phyloP scores from a whole-genome alignment of 2,888 invertebrate genomes.

The Parapristionchus giblindavisi region DNA sequence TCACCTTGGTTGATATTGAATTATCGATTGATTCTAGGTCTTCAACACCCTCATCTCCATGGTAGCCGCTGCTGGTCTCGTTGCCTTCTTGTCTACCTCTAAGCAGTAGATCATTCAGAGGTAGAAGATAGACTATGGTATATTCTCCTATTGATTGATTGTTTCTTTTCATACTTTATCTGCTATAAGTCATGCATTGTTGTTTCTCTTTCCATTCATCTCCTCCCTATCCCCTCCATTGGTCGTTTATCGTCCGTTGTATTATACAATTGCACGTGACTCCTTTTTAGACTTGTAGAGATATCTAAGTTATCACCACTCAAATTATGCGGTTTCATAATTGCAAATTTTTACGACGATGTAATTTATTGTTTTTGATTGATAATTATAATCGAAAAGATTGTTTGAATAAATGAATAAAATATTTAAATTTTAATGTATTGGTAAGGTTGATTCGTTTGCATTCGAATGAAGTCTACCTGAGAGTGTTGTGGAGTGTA shows the following conservation, averaged over 20 bases:
- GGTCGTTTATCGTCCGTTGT: conserved; percentile 1
- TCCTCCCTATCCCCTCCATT: background rate
- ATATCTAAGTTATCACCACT: conserved; percentile 28
- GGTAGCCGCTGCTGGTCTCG: conserved; percentile 85
- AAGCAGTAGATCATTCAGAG: conserved; percentile 70
- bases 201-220: conserved; percentile 17
- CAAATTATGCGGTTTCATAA: conserved; percentile 1
- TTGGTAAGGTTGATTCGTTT: too few relatives aligned
- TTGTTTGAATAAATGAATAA: conserved; percentile 35
- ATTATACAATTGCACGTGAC: conserved; percentile 2
- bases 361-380: conserved; percentile 32
- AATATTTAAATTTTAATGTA: too few relatives aligned
- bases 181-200: background rate
- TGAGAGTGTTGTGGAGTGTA: too few relatives aligned
- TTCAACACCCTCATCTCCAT: conserved; percentile 93
- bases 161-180: background rate
- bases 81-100: conserved; percentile 94
- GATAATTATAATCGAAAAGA: background rate
- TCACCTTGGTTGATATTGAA: background rate
- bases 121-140: background rate
- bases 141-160: conserved; percentile 1
- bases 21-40: conserved; percentile 68
- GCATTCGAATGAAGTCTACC: too few relatives aligned
- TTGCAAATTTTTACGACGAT: conserved; percentile 17
- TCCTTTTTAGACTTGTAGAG: conserved; percentile 30